Evolutionary conservation across 2,113 vertebrate genomes (phyloP).

Genomic region (Sterna hirundo): DNA sequence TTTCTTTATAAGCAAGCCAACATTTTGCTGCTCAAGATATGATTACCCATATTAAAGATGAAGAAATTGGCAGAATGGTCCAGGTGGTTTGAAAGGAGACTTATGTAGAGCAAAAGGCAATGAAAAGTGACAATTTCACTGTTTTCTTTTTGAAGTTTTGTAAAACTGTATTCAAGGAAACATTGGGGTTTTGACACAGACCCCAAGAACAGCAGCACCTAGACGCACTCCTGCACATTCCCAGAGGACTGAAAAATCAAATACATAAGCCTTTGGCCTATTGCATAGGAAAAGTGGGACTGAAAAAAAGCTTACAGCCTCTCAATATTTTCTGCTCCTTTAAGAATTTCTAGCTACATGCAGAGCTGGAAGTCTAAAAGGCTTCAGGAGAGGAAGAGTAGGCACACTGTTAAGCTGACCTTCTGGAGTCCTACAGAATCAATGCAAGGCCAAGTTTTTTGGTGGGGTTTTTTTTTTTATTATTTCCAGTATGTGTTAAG

Average conservation of each 20-base stretch:
- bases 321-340: not conserved
- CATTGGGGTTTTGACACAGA: not conserved
- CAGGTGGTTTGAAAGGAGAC: not conserved
- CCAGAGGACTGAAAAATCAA: not conserved
- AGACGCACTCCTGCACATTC: not conserved
- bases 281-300: not conserved
- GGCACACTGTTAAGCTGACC: not conserved
- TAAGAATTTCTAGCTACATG: not conserved
- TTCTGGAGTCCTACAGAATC: not conserved
- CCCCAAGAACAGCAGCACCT: not conserved
- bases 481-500: not conserved
- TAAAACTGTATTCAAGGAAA: not conserved
- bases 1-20: not conserved
- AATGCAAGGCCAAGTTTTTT: not conserved
- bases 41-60: not conserved
- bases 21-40: not conserved
- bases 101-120: not conserved
- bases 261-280: not conserved
- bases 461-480: not conserved
- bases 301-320: not conserved
- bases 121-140: not conserved
- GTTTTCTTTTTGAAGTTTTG: not conserved
- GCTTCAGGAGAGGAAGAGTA: not conserved
- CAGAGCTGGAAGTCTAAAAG: not conserved
- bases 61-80: not conserved